phyloP scores from a whole-genome alignment of 2,888 invertebrate species.

The Leptothorax acervorum region DNA sequence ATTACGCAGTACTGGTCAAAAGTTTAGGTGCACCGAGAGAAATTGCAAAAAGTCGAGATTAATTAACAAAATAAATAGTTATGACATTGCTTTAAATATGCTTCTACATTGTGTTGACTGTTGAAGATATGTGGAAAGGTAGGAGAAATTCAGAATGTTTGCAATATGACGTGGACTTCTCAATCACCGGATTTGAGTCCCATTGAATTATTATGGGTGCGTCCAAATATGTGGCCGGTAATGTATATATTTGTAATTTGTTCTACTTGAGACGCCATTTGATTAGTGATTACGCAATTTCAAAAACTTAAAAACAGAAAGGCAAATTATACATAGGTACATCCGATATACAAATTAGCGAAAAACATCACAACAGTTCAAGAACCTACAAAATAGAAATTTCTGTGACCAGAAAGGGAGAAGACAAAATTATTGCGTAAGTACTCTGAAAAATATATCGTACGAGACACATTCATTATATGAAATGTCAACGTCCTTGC shows the following conservation, averaged over 20 bases:
- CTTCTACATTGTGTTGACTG: too few species aligned
- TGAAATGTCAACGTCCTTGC: constrained; percentile 14
- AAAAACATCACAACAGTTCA: not conserved
- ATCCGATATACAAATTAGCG: not conserved
- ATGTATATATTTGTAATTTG: not conserved
- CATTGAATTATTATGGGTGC: too few species aligned
- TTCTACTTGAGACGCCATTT: not conserved
- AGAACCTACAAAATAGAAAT: not conserved
- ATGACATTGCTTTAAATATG: too few species aligned
- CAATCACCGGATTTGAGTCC: too few species aligned
- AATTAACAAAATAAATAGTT: too few species aligned
- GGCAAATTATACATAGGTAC: not conserved
- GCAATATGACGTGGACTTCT: too few species aligned
- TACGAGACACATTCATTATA: not conserved
- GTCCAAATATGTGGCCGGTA: too few species aligned
- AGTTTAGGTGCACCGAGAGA: too few species aligned
- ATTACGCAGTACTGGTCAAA: not conserved
- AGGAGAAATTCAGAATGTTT: too few species aligned
- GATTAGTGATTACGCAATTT: not conserved
- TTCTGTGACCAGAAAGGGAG: not conserved
- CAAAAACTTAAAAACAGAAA: not conserved
- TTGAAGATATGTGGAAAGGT: too few species aligned
- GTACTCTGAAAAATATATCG: not conserved
- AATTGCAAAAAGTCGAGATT: too few species aligned
- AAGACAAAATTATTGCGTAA: not conserved